A percentile compares a stretch with the other conserved stretches of the same genome.
These are phyloP conservation scores for Agriotes lineatus DNA, from an alignment of 2,888 invertebrate genomes.

Conservation along the genomic window DNA sequence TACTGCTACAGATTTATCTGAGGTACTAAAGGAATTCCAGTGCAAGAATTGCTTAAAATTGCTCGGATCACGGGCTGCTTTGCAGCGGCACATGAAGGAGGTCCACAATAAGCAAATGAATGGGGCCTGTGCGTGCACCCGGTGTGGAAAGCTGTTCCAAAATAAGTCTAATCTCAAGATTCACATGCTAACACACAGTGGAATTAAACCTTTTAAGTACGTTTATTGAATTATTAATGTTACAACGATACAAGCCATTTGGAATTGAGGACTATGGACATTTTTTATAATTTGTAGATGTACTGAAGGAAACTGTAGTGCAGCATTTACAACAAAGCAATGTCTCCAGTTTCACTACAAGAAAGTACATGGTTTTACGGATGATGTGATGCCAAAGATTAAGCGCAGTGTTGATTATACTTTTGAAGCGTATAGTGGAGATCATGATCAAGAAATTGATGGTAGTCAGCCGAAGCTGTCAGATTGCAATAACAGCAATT, in stretches of 20 bases:
- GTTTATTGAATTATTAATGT: slow-evolving; percentile 20
- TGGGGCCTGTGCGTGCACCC: slow-evolving; percentile 70
- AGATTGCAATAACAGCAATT: background rate
- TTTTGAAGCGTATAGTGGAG: slow-evolving; percentile 79
- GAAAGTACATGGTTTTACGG: slow-evolving; percentile 79
- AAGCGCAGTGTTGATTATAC: slow-evolving; percentile 80
- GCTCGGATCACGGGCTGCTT: slow-evolving; percentile 77
- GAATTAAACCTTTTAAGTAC: slow-evolving; percentile 80
- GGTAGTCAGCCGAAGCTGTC: background rate
- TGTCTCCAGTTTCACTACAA: slow-evolving; percentile 83
- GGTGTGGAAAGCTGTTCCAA: slow-evolving; percentile 81
- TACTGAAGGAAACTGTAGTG: slow-evolving; percentile 73
- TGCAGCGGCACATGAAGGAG: slow-evolving; percentile 80
- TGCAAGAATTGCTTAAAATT: slow-evolving; percentile 80
- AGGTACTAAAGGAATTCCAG: slow-evolving; percentile 77
- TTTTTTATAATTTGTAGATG: slow-evolving; percentile 67
- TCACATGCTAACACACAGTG: slow-evolving; percentile 82
- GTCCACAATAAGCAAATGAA: slow-evolving; percentile 69
- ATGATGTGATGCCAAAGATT: slow-evolving; percentile 80
- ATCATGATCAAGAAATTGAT: slow-evolving; percentile 58
- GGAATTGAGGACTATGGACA: no score
- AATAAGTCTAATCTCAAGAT: slow-evolving; percentile 83
- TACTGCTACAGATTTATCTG: slow-evolving; percentile 52
- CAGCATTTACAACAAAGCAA: slow-evolving; percentile 82
- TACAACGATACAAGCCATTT: no score